Conservation (phyloP, 2,888 invertebrate genomes). For the Caenorhabditis sulstoni region DNA sequence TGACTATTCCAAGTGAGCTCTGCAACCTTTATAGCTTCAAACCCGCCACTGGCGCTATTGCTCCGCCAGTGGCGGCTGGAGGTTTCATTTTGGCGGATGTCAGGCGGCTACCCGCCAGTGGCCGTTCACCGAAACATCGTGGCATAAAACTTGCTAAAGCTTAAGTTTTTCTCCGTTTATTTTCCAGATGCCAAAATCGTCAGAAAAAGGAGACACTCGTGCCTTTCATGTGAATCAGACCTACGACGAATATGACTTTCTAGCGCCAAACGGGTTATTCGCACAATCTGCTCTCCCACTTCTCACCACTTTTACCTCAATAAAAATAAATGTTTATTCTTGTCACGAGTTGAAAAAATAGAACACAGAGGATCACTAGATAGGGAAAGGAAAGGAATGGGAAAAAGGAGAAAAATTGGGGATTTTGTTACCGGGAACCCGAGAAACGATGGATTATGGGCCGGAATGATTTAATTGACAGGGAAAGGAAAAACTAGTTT, state of each 20-base stretch:
- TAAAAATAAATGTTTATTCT: not conserved
- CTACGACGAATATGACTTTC: no score
- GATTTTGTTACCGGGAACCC: conserved; percentile 24
- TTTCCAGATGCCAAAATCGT: conserved; percentile 28
- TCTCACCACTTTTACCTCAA: conserved; percentile 9
- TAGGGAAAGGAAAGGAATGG: not conserved
- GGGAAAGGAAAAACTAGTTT: conserved; percentile 1
- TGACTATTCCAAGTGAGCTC: conserved; percentile 38
- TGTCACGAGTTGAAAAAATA: not conserved
- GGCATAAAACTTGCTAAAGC: not conserved
- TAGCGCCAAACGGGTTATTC: no score
- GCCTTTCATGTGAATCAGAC: conserved; percentile 29
- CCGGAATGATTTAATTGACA: conserved; percentile 25
- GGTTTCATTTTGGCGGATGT: no score
- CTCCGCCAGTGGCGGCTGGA: no score
- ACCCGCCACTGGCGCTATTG: no score
- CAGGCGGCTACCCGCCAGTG: no score
- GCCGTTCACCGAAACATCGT: no score
- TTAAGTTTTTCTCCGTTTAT: not conserved
- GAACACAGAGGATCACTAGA: not conserved
- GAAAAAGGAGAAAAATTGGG: not conserved
- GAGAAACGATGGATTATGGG: conserved; percentile 36
- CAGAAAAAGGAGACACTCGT: conserved; percentile 46
- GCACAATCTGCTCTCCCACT: not conserved
- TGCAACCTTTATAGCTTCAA: no score